phyloP scores from a whole-genome alignment of 2,888 invertebrate species.

The Chloromyia formosa region DNA sequence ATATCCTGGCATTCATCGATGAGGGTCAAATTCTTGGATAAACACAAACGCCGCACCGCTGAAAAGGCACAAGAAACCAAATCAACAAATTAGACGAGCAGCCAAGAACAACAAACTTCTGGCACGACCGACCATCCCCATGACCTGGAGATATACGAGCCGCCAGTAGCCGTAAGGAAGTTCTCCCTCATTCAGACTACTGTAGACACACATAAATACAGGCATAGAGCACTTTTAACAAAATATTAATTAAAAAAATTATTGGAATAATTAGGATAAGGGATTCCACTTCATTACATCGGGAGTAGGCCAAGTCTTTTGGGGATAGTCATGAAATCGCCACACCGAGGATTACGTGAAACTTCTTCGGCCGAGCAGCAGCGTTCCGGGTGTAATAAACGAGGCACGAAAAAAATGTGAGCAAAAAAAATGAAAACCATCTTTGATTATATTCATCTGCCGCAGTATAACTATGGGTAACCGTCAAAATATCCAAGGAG shows the following conservation, averaged over 20 bases:
- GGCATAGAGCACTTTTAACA: conserved; percentile 41
- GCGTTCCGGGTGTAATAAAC: not conserved
- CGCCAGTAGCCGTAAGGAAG: no score
- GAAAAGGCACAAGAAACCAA: conserved; percentile 31
- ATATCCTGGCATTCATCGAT: conserved; percentile 53
- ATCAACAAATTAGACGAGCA: conserved; percentile 24
- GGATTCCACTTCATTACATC: conserved; percentile 46
- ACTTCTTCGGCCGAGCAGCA: not conserved
- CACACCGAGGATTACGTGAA: not conserved
- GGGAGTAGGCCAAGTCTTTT: conserved; percentile 18
- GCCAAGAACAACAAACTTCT: conserved; percentile 35
- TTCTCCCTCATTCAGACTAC: no score
- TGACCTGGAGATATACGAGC: no score
- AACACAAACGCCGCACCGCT: conserved; percentile 46
- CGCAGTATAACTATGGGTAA: conserved; percentile 39
- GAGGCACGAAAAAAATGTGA: not conserved
- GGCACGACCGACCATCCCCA: not conserved
- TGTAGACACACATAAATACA: no score
- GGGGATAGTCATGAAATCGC: conserved; percentile 28
- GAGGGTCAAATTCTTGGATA: conserved; percentile 48
- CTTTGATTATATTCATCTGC: conserved; percentile 19
- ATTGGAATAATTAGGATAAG: conserved; percentile 53
- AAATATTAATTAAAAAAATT: conserved; percentile 55
- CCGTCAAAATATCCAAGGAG: conserved; percentile 31
- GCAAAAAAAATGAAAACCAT: conserved; percentile 23